Base-by-base conservation (phyloP, 2,888 invertebrate genomes). In the Pterostichus madidus region DNA sequence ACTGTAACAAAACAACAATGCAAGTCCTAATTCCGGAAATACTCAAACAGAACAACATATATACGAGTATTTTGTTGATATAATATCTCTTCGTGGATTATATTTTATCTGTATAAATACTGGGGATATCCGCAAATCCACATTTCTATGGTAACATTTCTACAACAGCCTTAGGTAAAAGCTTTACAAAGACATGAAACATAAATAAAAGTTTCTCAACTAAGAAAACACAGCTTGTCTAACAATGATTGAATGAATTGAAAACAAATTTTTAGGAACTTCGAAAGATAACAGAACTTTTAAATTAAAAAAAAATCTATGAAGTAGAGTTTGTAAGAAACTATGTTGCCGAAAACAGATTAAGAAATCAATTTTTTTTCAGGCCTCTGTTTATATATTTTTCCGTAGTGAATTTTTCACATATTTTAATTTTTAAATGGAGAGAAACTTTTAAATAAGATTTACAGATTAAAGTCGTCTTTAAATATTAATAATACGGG, bases 161-260 rank as follows among this genome's bases (percentile, higher is more conserved):
- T 59, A 3, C 31, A n/a, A n/a, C 59, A 31, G 59, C 64, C n/a
- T 39, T 64, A 24, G 24, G 1, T 24, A 35, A 35, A 64, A 64
- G 64, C 64, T 64, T n/a, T 7, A 39, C 1, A 35, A 13, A 64
- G 11, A 49, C 49, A 49, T 49, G 13, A 49, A 64, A 39, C 5
- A 64, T 64, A 64, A 64, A 64, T 64, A 64, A 64, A 64, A 64
- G 64, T 64, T 61, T 64, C 35, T 31, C 35, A 10, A 64, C 35
- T 35, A 64, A 39, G 8, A 5, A 64, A 64, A 35, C 31, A 64
- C 35, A 64, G 64, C 64, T 64, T 64, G 64, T 35, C 35, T 32
- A 64, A 64, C 17, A 56, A 64, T 64, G 35, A 64, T 64, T 32
- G 35, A 64, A 64, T 64, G 64, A 64, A 35, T 35, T 13, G 64